phyloP scores from a whole-genome alignment of 2,113 vertebrate genomes.

The Ardeotis arabs region DNA sequence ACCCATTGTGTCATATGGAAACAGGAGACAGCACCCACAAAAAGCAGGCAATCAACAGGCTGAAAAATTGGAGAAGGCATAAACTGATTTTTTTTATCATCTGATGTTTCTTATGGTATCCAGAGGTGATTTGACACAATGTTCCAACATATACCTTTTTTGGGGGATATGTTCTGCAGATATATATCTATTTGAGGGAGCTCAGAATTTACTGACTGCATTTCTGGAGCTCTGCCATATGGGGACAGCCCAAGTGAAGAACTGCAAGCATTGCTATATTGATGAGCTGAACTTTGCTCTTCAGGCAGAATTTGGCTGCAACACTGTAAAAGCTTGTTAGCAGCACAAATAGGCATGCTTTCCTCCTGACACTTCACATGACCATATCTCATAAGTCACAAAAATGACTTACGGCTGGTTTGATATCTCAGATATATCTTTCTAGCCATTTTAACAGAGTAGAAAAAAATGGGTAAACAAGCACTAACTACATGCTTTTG shows the following conservation, averaged over 20 bases:
- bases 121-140: background rate
- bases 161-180: background rate
- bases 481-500: background rate
- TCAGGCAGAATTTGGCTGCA: background rate
- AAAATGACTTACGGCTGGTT: background rate
- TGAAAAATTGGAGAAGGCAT: background rate
- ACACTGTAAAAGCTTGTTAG: background rate
- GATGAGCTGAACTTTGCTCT: background rate
- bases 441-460: background rate
- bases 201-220: background rate
- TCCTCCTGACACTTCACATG: background rate
- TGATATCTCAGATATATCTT: background rate
- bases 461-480: background rate
- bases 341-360: background rate
- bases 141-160: background rate
- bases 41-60: background rate
- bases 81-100: background rate
- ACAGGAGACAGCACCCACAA: background rate
- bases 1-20: background rate
- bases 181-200: background rate
- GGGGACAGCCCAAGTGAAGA: background rate
- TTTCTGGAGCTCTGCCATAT: background rate
- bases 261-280: rapidly evolving
- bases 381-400: background rate
- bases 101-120: background rate